Evolutionary conservation across 2,888 invertebrate genomes (phyloP).

Genomic region (Mesorhabditis belari): DNA sequence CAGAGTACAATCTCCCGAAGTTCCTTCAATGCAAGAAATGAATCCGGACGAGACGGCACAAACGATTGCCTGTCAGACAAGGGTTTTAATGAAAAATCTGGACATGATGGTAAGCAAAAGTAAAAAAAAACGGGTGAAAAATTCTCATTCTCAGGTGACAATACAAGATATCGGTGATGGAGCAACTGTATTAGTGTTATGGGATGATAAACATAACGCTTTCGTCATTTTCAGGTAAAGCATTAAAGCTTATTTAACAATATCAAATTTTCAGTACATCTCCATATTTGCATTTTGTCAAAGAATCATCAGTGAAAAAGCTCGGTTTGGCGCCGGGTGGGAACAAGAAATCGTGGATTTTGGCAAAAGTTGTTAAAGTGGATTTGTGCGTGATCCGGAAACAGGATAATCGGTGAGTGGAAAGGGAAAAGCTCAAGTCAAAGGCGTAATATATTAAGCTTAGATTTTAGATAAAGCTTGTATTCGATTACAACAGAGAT

Average conservation of each 20-base stretch:
- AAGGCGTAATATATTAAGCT: no score
- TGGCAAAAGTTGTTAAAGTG: slow-evolving; percentile 34
- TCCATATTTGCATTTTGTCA: slow-evolving; percentile 39
- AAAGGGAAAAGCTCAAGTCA: no score
- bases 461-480: no score
- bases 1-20: no score
- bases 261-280: slow-evolving; percentile 22
- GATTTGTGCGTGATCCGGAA: slow-evolving; percentile 50
- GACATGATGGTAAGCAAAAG: background rate
- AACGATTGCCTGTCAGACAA: background rate
- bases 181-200: slow-evolving; percentile 43
- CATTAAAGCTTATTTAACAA: background rate
- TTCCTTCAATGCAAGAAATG: no score
- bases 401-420: slow-evolving; percentile 39
- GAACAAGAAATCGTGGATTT: slow-evolving; percentile 36
- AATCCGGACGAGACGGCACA: background rate
- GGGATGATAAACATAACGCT: slow-evolving; percentile 39
- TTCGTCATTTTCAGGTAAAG: slow-evolving; percentile 44
- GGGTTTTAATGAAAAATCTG: background rate
- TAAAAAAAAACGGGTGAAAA: background rate
- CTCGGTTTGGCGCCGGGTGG: slow-evolving; percentile 24
- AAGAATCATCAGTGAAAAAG: slow-evolving; percentile 39
- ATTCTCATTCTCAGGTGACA: slow-evolving; percentile 6
- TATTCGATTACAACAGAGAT: no score
- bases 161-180: slow-evolving; percentile 41